Conservation (phyloP, 1,140 invertebrate genomes). For the Macrosteles quadrilineatus region DNA sequence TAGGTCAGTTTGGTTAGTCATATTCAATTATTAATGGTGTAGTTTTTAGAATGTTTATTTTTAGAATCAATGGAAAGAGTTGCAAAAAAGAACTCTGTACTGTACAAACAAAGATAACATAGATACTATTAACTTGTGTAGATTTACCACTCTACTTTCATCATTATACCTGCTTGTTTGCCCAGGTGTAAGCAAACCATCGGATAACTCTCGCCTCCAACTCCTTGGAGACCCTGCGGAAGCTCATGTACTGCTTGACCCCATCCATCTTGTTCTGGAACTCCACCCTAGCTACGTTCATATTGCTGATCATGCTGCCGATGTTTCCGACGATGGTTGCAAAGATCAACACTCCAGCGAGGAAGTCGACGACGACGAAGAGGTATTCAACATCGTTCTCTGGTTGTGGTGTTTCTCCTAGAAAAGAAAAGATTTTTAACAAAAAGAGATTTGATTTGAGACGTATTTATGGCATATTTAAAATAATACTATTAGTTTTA, state of each 20-base stretch:
- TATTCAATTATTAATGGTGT: too few species aligned
- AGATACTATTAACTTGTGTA: too few species aligned
- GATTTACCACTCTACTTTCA: too few species aligned
- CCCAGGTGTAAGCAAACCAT: constrained; percentile 98
- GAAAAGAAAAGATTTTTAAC: too few species aligned
- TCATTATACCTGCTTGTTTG: constrained; percentile 83
- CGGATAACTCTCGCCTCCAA: constrained; percentile 88
- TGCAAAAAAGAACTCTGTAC: too few species aligned
- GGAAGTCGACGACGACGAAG: constrained; percentile 86
- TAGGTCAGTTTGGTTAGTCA: too few species aligned
- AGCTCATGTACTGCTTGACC: constrained; percentile 97
- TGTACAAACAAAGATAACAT: too few species aligned
- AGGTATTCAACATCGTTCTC: constrained; percentile 85
- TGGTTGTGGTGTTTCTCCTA: constrained; percentile 74
- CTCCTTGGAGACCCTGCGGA: constrained; percentile 80
- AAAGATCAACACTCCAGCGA: constrained; percentile 87
- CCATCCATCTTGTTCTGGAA: constrained; percentile 96
- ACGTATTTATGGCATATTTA: too few species aligned
- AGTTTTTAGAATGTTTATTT: too few species aligned
- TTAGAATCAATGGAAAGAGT: too few species aligned
- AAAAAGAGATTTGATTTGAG: too few species aligned
- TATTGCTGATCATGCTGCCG: constrained; percentile 96
- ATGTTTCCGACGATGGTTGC: constrained; percentile 92
- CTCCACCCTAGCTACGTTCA: constrained; percentile 91
- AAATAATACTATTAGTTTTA: too few species aligned